A percentile compares a stretch with the other conserved stretches of the same genome.
phyloP scores from a whole-genome alignment of 2,797 vertebrate species.

The Nyctalus aviator region DNA sequence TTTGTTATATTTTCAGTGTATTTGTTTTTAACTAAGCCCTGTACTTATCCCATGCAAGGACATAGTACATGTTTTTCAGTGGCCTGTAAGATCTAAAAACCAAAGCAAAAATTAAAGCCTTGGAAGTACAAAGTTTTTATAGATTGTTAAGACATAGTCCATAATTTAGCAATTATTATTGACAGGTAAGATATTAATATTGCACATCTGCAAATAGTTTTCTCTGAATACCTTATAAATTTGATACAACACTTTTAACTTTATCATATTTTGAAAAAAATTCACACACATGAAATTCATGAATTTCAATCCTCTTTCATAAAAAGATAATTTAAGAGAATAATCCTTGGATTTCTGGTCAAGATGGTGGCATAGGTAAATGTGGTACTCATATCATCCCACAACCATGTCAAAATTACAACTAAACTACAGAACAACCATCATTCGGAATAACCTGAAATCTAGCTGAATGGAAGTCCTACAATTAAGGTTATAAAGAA shows the following conservation, averaged over 20 bases:
- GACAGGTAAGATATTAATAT: conserved; percentile 38
- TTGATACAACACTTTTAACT: conserved; percentile 36
- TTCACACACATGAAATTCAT: conserved; percentile 17
- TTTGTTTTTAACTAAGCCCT: conserved; percentile 44
- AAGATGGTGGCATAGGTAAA: neutral
- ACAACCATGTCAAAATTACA: neutral
- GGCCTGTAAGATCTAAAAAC: conserved; percentile 34
- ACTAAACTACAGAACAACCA: neutral
- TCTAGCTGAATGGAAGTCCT: neutral
- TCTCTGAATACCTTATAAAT: conserved; percentile 59
- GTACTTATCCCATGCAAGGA: conserved; percentile 26
- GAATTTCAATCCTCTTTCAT: conserved; percentile 44
- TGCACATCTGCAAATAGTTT: conserved; percentile 23
- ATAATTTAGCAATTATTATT: conserved; percentile 57
- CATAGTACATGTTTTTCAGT: conserved; percentile 35
- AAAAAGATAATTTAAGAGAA: conserved; percentile 26
- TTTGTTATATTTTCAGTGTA: conserved; percentile 46
- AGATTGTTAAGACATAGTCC: conserved; percentile 7
- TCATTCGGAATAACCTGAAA: neutral
- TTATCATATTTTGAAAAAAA: conserved; percentile 67
- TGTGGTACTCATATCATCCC: neutral
- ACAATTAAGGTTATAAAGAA: neutral
- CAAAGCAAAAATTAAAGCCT: conserved; percentile 44
- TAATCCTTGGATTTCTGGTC: neutral
- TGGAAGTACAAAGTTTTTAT: conserved; percentile 31